Evolutionary conservation across 2,888 invertebrate genomes (phyloP), one percentile per base, ranked within the genome.

Genomic region (Meiosimyza platycephala): DNA sequence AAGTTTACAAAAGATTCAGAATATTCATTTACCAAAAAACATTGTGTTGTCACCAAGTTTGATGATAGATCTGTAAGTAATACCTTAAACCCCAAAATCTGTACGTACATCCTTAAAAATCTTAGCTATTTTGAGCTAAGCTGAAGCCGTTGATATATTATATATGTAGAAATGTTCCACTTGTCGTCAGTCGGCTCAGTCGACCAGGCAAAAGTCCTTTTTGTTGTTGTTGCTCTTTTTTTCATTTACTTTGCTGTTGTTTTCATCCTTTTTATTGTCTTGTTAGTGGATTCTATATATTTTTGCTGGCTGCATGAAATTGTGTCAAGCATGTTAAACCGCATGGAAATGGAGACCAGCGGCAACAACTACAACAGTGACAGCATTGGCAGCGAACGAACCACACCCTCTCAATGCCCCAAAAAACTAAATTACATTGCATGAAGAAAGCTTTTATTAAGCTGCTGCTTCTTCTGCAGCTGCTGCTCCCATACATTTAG

Each of bases 401-500:
- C 84, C 84, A 84, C 84, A 84, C 84, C 84, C 84, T 84, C 83
- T 78, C 79, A 78, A 79, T 84, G 84, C 79, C 84, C 84, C 82
- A 84, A 80, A 83, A 84, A 84, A 79, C 50, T 47, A 57, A 64
- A 59, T 64, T 63, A 16, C 55, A 57, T 47, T 33, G 48, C 28
- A 51, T 67, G 59, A 18, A 54, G 55, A 68, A 71, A 74, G 60
- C 62, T 72, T 63, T 28, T 59, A 47, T 71, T 73, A 71, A 73
- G 73, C 75, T 73, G 62, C 62, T 71, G 16, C 40, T 40, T 40
- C 40, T 40, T 55, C 51, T 18, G 50, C 16, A 13, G 64, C 63
- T 40, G 40, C 9, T 40, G 71, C 71, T 64, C 28, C 28, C 28
- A 28, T 28, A 64, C 57, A 18, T 13, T 28, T 48, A 66, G 62